These are phyloP conservation scores for Drosophila simulans DNA, from an alignment of 1,140 invertebrate genomes.

Conservation along the genomic window DNA sequence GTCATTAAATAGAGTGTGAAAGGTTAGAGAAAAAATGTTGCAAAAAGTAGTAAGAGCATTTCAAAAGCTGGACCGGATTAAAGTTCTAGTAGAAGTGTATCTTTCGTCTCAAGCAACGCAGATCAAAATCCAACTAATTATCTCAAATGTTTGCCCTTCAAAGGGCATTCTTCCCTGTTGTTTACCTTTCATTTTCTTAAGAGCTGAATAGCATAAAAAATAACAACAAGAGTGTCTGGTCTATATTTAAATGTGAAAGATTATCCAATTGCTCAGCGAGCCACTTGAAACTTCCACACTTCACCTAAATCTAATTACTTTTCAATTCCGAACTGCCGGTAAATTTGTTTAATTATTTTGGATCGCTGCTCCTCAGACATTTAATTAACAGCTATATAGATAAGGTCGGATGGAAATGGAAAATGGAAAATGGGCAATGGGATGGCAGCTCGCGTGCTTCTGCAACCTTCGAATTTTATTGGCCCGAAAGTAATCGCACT, in stretches of 20 bases:
- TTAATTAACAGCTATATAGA: constrained; percentile 47
- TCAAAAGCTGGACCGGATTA: constrained; percentile 4
- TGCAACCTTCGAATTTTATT: constrained; percentile 27
- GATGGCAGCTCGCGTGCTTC: constrained; percentile 40
- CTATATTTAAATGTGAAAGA: constrained; percentile 36
- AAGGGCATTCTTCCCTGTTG: constrained; percentile 2
- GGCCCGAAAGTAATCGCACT: constrained; percentile 49
- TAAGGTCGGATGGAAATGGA: constrained; percentile 25
- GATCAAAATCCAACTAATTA: constrained; percentile 12
- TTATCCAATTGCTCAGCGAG: constrained; percentile 35
- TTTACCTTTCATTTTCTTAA: constrained; percentile 29
- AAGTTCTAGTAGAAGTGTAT: constrained; percentile 1
- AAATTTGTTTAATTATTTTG: constrained; percentile 63
- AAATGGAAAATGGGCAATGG: constrained; percentile 1
- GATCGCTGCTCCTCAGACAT: constrained; percentile 21
- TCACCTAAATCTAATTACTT: constrained; percentile 31
- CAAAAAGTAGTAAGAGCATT: constrained; percentile 11
- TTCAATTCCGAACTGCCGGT: constrained; percentile 13
- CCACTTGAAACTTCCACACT: constrained; percentile 32
- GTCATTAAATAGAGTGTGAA: constrained; percentile 55
- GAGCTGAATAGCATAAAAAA: constrained; percentile 8
- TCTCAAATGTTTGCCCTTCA: constrained; percentile 25
- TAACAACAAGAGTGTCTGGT: constrained; percentile 21
- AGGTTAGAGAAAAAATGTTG: constrained; percentile 36
- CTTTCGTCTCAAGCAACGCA: constrained; percentile 9